phyloP scores from a whole-genome alignment of 2,888 invertebrate species.

The Drosophila acutilabella region DNA sequence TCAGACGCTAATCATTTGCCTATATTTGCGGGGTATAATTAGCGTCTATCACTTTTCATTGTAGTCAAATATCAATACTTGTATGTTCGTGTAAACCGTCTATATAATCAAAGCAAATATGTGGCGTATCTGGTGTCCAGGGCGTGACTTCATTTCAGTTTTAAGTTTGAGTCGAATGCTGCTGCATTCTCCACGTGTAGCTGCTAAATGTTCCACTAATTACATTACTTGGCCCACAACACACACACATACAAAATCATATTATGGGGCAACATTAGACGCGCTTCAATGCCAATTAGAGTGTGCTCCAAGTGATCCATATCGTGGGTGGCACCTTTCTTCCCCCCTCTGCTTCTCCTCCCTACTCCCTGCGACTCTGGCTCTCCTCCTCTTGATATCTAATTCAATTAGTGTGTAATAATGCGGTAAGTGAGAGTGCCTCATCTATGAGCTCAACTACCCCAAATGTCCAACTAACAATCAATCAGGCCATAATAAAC shows the following conservation, averaged over 20 bases:
- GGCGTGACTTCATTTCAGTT: constrained; percentile 44
- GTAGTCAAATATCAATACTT: constrained; percentile 24
- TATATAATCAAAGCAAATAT: constrained; percentile 23
- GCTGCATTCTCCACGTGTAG: constrained; percentile 40
- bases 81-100: constrained; percentile 7
- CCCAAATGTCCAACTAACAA: constrained; percentile 35
- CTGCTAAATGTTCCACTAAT: constrained; percentile 54
- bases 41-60: neutral
- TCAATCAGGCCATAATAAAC: constrained; percentile 56
- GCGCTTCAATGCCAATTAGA: constrained; percentile 74
- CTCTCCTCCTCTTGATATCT: constrained; percentile 13
- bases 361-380: neutral
- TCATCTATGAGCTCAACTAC: constrained; percentile 10
- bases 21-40: constrained; percentile 16
- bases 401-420: constrained; percentile 60
- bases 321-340: constrained; percentile 34
- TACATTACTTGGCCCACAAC: constrained; percentile 56
- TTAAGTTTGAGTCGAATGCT: constrained; percentile 8
- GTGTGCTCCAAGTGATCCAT: constrained; percentile 46
- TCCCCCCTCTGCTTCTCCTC: neutral
- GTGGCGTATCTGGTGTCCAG: constrained; percentile 31
- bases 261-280: constrained; percentile 67
- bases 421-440: constrained; percentile 47
- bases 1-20: neutral
- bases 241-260: constrained; percentile 58